Base-by-base conservation (phyloP, 2,888 invertebrate genomes). In the Helleia helle region DNA sequence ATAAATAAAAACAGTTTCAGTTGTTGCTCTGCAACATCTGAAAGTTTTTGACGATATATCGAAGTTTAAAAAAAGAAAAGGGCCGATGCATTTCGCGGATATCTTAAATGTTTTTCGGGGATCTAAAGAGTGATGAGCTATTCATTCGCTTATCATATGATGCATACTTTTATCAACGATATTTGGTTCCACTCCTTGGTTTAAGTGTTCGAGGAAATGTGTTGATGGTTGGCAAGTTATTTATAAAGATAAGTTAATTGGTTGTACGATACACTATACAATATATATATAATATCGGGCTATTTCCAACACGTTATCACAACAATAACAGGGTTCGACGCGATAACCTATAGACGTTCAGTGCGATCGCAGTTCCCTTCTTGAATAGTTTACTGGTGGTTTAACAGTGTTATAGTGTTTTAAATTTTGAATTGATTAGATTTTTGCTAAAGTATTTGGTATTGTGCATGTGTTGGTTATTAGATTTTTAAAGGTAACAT, bases 241-340 rank as follows among this genome's bases (percentile, higher is more conserved):
- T 58, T n/a, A 30, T 5, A 15, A 30, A 14, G 71, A n/a, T n/a
- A n/a, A n/a, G 22, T 79, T 81, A 81, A 80, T 83, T 81, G 62
- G 71, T 66, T 69, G 75, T 75, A 67, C 67, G 81, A 79, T 80
- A 79, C 56, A 63, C n/a, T n/a, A n/a, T n/a, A n/a, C n/a, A n/a
- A n/a, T n/a, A n/a, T n/a, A n/a, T n/a, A n/a, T 62, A 54, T 74
- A 66, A 72, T 81, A 83, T 81, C 80, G 56, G 71, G 71, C 68
- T 73, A 77, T 79, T 79, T 72, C 71, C 71, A 79, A 76, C 76
- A 77, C 65, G 76, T 81, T 83, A 83, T 83, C 83, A 73, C 69
- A 75, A 80, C 72, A 83, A 83, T 76, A 83, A 83, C 79, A 83
- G 71, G 65, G 71, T 69, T 63, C 29, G 14, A 12, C 7, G 6